These are phyloP conservation scores for Holothuria scabra DNA, from an alignment of 53 echinoderm and acorn worm genomes.

Conservation along the genomic window DNA sequence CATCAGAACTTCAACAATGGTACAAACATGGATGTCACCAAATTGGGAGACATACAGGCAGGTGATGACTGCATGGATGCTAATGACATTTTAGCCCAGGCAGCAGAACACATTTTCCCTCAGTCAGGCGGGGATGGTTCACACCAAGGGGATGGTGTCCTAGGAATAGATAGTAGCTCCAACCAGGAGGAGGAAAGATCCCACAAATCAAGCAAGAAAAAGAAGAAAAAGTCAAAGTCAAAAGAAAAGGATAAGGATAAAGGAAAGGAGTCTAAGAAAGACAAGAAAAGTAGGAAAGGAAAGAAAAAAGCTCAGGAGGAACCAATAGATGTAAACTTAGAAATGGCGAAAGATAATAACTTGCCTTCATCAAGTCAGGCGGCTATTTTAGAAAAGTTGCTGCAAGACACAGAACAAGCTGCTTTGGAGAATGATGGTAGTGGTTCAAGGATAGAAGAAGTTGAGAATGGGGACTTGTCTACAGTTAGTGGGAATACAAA, in stretches of 20 bases:
- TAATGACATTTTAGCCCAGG: constrained; percentile 94
- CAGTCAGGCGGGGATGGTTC: not conserved
- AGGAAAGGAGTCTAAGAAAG: constrained; percentile 67
- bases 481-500: not conserved
- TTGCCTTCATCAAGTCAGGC: constrained; percentile 5
- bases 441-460: constrained; percentile 38
- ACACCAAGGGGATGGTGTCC: not conserved
- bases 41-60: not conserved
- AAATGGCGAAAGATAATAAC: constrained; percentile 29
- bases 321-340: not conserved
- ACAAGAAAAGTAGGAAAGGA: constrained; percentile 57
- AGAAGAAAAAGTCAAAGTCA: constrained; percentile 89
- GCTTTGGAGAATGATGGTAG: constrained; percentile 27
- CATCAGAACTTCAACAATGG: not conserved
- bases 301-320: constrained; percentile 34
- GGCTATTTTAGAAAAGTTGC: constrained; percentile 26
- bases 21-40: not conserved
- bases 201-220: constrained; percentile 76
- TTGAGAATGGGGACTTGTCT: not conserved
- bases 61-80: constrained; percentile 49
- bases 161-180: constrained; percentile 11
- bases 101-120: constrained; percentile 94
- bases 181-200: constrained; percentile 62
- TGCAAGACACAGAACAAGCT: constrained; percentile 31
- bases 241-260: constrained; percentile 80